phyloP scores from a whole-genome alignment of 2,888 invertebrate species.

The Meghimatium bilineatum region DNA sequence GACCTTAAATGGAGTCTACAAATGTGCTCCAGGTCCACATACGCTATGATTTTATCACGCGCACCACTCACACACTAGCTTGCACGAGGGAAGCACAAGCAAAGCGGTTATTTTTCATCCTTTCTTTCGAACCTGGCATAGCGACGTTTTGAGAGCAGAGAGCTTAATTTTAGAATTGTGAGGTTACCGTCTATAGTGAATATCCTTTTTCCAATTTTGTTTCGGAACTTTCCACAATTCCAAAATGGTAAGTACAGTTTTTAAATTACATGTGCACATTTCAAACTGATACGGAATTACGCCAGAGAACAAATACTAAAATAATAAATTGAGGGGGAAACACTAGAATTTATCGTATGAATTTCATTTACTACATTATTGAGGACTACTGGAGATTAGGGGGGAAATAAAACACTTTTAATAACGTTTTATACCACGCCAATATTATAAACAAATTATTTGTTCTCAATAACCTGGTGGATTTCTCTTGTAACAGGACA shows the following conservation, averaged over 20 bases:
- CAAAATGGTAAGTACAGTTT: constrained; percentile 30
- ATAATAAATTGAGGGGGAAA: too few species aligned
- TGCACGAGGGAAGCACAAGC: constrained; percentile 15
- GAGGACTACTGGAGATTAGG: too few species aligned
- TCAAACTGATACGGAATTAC: too few species aligned
- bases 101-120: background rate
- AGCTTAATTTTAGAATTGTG: background rate
- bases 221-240: constrained; percentile 29
- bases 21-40: constrained; percentile 7
- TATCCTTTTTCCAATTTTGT: constrained; percentile 4
- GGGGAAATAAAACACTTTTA: too few species aligned
- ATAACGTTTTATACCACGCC: too few species aligned
- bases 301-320: too few species aligned
- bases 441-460: too few species aligned
- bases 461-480: too few species aligned
- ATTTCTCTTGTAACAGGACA: too few species aligned
- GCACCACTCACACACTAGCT: constrained; percentile 16
- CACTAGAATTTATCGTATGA: too few species aligned
- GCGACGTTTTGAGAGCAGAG: background rate
- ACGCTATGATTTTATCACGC: constrained; percentile 16
- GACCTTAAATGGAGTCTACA: constrained; percentile 35
- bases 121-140: constrained; percentile 30
- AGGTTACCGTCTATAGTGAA: constrained; percentile 21
- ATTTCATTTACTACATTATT: too few species aligned
- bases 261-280: background rate